Evolutionary conservation across 2,797 vertebrate species (phyloP), one percentile per base, ranked within the genome.

Genomic region (Pelodytes ibericus): DNA sequence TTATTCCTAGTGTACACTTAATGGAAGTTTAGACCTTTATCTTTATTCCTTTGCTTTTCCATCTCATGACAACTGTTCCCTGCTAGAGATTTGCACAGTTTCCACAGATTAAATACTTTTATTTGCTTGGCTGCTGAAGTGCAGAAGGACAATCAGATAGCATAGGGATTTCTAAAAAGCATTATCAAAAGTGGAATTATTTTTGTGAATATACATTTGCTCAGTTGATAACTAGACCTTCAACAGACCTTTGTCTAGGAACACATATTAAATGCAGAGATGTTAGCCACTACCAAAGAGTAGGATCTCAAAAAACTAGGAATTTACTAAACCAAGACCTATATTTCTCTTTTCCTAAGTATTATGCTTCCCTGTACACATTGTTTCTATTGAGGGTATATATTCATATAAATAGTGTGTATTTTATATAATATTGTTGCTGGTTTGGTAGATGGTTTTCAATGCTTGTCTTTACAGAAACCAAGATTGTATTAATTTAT

Each of bases 101-200:
- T 74, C 72, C 25, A 59, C 72, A 67, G 53, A 75, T 75, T 67
- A 75, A 67, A 68, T 67, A 67, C 53, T 75, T 60, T 67, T 75
- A 75, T 75, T 75, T 75, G 36, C 63, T 75, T 75, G 72, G 53
- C 63, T 60, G 53, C 36, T 60, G 72, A 57, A 75, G 53, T 75
- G 72, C 63, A 75, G 53, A 74, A 74, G 72, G 63, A 75, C 63
- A 66, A 75, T 75, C 72, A 44, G 72, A 75, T 75, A 75, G 63
- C 72, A 68, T 22, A 75, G n/a, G 27, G 72, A 67, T 75, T 66
- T 75, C 53, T 53, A 60, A 67, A 75, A 75, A 74, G 63, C 56
- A 67, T 75, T 75, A 75, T 67, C 63, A 75, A 68, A 75, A 49
- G 29, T 49, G n/a, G 56, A 60, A 75, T 75, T 67, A 67, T 60